Conservation (phyloP, 2,888 invertebrate genomes). For the Bibio marci region DNA sequence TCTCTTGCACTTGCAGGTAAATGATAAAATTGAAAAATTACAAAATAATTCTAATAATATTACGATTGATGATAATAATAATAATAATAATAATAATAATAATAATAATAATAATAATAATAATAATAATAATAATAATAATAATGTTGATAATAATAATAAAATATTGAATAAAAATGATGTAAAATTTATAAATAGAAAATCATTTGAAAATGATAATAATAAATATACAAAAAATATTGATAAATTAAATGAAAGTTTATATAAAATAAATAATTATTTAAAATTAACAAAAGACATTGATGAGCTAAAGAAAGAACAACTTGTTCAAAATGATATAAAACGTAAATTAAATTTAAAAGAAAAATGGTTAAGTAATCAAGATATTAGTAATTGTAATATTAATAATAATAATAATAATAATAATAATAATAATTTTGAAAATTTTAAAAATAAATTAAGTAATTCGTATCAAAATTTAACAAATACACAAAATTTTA, state of each 20-base stretch:
- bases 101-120: too few relatives aligned
- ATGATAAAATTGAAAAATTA: too few relatives aligned
- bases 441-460: neutral
- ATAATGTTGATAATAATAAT: slow-evolving; percentile 9
- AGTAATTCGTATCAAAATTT: too few relatives aligned
- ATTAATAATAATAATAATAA: neutral
- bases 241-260: slow-evolving; percentile 26
- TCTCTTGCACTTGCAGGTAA: too few relatives aligned
- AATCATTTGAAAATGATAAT: slow-evolving; percentile 1
- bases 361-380: slow-evolving; percentile 26
- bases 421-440: neutral
- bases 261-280: slow-evolving; percentile 26
- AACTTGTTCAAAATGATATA: slow-evolving; percentile 26
- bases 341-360: slow-evolving; percentile 26
- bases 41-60: too few relatives aligned
- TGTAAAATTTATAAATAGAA: slow-evolving; percentile 7
- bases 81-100: too few relatives aligned
- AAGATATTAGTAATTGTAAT: slow-evolving; percentile 6
- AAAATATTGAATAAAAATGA: slow-evolving; percentile 7
- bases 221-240: slow-evolving; percentile 14
- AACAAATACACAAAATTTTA: too few relatives aligned
- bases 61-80: too few relatives aligned
- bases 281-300: slow-evolving; percentile 28
- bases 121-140: slow-evolving; percentile 8
- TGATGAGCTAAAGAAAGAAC: slow-evolving; percentile 24